Conservation (phyloP, 2,113 vertebrate species). For the Rhinopomastus cyanomelas region DNA sequence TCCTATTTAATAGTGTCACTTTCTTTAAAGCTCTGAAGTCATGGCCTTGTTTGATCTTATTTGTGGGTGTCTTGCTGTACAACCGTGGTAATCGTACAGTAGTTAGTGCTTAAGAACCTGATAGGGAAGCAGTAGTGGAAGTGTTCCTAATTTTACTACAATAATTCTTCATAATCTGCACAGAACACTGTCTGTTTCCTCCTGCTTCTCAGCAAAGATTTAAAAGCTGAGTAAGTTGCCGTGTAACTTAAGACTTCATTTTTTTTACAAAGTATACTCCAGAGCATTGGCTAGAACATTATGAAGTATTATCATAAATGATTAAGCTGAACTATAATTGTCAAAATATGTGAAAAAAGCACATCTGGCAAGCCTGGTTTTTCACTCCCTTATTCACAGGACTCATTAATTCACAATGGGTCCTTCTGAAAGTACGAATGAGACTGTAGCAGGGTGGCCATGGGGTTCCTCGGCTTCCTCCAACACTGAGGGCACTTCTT, state of each 20-base stretch:
- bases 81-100: not conserved
- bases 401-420: conserved; percentile 13
- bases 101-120: conserved; percentile 9
- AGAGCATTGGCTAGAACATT: conserved; percentile 57
- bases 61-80: not conserved
- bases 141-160: conserved; percentile 27
- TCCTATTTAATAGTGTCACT: not conserved
- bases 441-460: not conserved
- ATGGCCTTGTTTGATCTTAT: not conserved
- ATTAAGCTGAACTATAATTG: conserved; percentile 69
- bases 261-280: conserved; percentile 58
- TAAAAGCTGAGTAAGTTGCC: conserved; percentile 48
- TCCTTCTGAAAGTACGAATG: not conserved
- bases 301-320: conserved; percentile 66
- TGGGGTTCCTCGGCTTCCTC: not conserved
- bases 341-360: conserved; percentile 69
- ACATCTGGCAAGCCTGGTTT: conserved; percentile 47
- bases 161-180: conserved; percentile 21
- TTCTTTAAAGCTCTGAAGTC: not conserved
- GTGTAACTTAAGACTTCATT: conserved; percentile 58
- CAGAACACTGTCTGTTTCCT: conserved; percentile 8
- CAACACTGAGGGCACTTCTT: not conserved
- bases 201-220: conserved; percentile 36
- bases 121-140: conserved; percentile 27
- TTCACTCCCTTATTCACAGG: not conserved